phyloP scores from a whole-genome alignment of 2,797 vertebrate species.

The Labeo calbasu region DNA sequence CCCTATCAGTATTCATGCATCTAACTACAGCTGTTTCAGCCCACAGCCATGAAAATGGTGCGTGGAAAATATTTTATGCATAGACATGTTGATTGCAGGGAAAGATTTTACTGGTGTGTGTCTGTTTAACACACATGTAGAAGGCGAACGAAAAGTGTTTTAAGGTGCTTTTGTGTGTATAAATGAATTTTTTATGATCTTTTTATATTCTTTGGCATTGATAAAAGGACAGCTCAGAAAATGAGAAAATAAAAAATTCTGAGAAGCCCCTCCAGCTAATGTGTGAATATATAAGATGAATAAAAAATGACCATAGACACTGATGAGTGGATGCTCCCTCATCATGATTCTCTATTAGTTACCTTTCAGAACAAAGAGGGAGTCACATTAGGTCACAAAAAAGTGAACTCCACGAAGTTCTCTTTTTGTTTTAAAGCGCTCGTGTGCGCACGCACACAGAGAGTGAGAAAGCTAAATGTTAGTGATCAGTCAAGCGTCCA shows the following conservation, averaged over 20 bases:
- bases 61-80: constrained; percentile 21
- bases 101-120: constrained; percentile 25
- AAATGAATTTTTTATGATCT: constrained; percentile 25
- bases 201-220: constrained; percentile 47
- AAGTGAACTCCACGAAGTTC: constrained; percentile 7
- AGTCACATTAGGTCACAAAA: constrained; percentile 34
- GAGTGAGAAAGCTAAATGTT: background rate
- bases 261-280: constrained; percentile 39
- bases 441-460: constrained; percentile 1
- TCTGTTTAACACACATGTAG: constrained; percentile 13
- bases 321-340: constrained; percentile 44
- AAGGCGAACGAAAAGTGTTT: background rate
- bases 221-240: constrained; percentile 29
- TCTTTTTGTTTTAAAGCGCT: background rate
- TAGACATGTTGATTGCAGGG: constrained; percentile 25
- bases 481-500: background rate
- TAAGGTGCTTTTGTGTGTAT: constrained; percentile 17
- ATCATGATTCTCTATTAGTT: constrained; percentile 44
- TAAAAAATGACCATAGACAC: constrained; percentile 49
- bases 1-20: constrained; percentile 46
- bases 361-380: constrained; percentile 31
- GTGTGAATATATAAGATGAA: constrained; percentile 51
- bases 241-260: constrained; percentile 46
- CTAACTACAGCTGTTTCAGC: constrained; percentile 48
- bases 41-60: constrained; percentile 29